Conservation (phyloP, 1,140 invertebrate genomes). For the Tachypleus tridentatus region DNA sequence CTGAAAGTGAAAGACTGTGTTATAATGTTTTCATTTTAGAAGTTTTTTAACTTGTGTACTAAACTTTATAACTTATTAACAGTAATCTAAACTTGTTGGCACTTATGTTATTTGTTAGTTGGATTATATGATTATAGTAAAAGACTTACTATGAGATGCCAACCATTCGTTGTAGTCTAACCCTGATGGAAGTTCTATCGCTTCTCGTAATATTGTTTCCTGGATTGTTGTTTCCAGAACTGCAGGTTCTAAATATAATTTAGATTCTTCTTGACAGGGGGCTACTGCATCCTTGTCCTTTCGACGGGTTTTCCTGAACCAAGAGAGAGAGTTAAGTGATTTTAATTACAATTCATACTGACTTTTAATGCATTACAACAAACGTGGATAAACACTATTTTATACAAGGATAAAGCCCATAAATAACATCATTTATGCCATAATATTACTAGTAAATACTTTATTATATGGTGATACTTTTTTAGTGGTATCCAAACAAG, state of each 20-base stretch:
- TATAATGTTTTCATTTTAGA: constrained; percentile 5
- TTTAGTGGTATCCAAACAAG: no score
- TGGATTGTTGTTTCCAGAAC: constrained; percentile 75
- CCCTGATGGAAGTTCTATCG: constrained; percentile 83
- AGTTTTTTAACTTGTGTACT: neutral
- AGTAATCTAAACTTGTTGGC: no score
- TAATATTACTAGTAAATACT: no score
- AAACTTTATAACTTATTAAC: neutral
- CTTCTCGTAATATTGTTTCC: constrained; percentile 78
- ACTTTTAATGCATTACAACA: no score
- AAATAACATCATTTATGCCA: no score
- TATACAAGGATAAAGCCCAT: no score
- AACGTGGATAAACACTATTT: no score
- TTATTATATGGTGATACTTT: no score
- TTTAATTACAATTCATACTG: no score
- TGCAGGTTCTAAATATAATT: constrained; percentile 87
- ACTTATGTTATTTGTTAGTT: no score
- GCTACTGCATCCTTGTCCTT: constrained; percentile 70
- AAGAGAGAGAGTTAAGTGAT: no score
- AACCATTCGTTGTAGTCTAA: constrained; percentile 98
- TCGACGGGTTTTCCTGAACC: constrained; percentile 80
- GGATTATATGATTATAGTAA: no score
- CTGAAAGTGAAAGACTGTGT: neutral
- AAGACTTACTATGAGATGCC: constrained; percentile 82
- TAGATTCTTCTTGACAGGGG: constrained; percentile 67